phyloP scores from a whole-genome alignment of 92 coral and sea anemone genomes.

The Plumapathes pennacea region DNA sequence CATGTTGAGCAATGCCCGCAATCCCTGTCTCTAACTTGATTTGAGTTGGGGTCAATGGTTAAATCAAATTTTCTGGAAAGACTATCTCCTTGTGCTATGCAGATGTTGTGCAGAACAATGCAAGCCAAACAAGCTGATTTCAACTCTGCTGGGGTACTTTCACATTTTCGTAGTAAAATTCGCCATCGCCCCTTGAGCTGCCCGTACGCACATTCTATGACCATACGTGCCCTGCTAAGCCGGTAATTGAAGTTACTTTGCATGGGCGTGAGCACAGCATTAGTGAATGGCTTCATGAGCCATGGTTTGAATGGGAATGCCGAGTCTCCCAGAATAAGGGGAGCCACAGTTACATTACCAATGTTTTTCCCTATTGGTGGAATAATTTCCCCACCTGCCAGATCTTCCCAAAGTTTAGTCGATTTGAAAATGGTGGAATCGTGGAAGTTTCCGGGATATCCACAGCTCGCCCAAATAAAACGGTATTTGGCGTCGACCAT shows the following conservation, averaged over 20 bases:
- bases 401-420: conserved; percentile 38
- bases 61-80: conserved; percentile 31
- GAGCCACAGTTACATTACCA: conserved; percentile 45
- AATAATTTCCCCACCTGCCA: conserved; percentile 24
- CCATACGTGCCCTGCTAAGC: conserved; percentile 48
- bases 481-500: conserved; percentile 44
- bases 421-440: conserved; percentile 56
- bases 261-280: conserved; percentile 33
- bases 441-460: conserved; percentile 59
- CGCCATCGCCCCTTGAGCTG: conserved; percentile 46
- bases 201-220: conserved; percentile 37
- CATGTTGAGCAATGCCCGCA: conserved; percentile 33
- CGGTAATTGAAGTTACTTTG: conserved; percentile 32
- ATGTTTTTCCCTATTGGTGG: conserved; percentile 37
- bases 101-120: conserved; percentile 40
- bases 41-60: conserved; percentile 36
- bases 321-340: conserved; percentile 33
- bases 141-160: conserved; percentile 16
- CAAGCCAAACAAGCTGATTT: conserved; percentile 31
- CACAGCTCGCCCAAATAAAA: conserved; percentile 50
- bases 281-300: conserved; percentile 36
- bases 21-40: conserved; percentile 13
- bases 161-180: conserved; percentile 26
- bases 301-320: conserved; percentile 25
- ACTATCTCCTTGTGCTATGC: conserved; percentile 17